Conservation (phyloP, 1,140 invertebrate genomes). For the Atta colombica region DNA sequence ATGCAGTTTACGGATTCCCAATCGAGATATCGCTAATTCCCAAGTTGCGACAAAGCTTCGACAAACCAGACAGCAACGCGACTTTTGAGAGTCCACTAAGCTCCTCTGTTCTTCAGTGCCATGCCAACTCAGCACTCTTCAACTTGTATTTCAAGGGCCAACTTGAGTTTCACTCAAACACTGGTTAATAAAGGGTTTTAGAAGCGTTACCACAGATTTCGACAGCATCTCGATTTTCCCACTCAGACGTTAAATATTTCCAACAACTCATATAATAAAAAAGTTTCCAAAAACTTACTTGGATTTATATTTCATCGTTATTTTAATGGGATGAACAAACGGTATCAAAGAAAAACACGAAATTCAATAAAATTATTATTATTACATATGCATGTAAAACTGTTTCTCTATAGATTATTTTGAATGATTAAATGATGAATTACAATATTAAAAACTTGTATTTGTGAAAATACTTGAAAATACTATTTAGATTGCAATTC, state of each 20-base stretch:
- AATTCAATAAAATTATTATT: conserved; percentile 10
- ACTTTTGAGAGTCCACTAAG: conserved; percentile 32
- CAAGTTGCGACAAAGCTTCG: conserved; percentile 21
- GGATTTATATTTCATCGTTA: neutral
- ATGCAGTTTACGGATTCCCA: neutral
- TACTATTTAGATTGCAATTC: neutral
- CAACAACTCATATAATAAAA: neutral
- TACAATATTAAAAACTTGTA: neutral
- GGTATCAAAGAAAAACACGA: neutral
- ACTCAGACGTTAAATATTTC: neutral
- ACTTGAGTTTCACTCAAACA: conserved; percentile 42
- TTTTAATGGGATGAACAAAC: neutral
- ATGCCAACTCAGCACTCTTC: conserved; percentile 51
- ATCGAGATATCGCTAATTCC: conserved; percentile 40
- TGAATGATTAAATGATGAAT: neutral
- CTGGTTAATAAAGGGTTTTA: conserved; percentile 35
- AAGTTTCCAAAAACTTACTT: neutral
- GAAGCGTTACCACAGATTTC: neutral
- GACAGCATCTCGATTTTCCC: neutral
- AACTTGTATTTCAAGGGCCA: conserved; percentile 31
- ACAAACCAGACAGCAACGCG: conserved; percentile 21
- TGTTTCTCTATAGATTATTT: neutral
- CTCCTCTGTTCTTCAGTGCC: conserved; percentile 18
- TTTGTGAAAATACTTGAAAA: neutral
- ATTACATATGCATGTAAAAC: too few species aligned